These are phyloP conservation scores for Coilia nasus DNA, from an alignment of 2,797 vertebrate genomes.

Conservation along the genomic window DNA sequence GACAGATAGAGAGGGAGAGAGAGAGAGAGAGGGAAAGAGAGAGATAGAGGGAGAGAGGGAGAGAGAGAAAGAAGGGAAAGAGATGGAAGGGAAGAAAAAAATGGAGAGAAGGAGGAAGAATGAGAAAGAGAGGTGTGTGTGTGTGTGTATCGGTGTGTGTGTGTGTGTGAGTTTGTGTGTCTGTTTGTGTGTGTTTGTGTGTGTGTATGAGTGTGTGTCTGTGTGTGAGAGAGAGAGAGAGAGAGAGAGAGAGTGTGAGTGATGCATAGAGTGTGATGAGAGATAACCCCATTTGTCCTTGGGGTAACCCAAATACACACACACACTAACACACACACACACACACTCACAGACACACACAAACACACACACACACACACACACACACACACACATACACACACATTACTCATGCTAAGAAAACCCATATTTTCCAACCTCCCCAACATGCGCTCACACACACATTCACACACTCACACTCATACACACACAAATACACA, in stretches of 20 bases:
- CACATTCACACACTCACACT: background rate
- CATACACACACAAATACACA: background rate
- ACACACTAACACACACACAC: conserved; percentile 28
- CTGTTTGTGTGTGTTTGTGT: too few relatives aligned
- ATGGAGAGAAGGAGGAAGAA: too few relatives aligned
- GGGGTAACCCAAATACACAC: background rate
- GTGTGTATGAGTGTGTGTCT: too few relatives aligned
- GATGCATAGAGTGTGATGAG: background rate
- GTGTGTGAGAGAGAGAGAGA: background rate
- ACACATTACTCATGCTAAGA: too few relatives aligned
- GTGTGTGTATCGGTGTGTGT: too few relatives aligned
- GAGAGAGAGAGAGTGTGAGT: background rate
- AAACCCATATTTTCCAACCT: background rate
- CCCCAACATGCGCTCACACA: background rate
- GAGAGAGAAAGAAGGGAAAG: too few relatives aligned
- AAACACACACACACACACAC: conserved; percentile 22
- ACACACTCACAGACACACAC: conserved; percentile 35
- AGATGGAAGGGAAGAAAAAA: too few relatives aligned
- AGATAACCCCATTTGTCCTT: conserved; percentile 26
- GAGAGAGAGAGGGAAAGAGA: too few relatives aligned
- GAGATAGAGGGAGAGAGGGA: too few relatives aligned
- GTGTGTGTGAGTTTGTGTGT: too few relatives aligned
- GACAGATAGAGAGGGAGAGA: too few relatives aligned
- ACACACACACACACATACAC: conserved; percentile 15
- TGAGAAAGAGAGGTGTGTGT: too few relatives aligned